These are phyloP conservation scores for Dermochelys coriacea DNA, from an alignment of 2,797 vertebrate species.

Conservation along the genomic window DNA sequence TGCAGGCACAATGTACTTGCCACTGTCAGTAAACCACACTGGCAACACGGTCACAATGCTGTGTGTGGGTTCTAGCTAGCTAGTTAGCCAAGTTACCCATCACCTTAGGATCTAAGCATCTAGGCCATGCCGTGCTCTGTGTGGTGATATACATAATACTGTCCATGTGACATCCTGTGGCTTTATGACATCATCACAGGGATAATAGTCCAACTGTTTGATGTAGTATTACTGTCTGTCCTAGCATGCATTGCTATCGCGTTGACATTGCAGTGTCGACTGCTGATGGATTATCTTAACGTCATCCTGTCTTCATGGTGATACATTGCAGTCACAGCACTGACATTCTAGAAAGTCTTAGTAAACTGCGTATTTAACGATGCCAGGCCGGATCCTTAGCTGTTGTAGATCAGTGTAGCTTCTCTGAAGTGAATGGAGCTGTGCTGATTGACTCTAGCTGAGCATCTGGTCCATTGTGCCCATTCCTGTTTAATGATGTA, in stretches of 20 bases:
- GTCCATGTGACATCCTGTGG: background rate
- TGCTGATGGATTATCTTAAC: rapidly evolving
- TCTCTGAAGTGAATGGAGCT: constrained; percentile 1
- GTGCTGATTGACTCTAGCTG: rapidly evolving
- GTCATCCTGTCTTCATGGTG: rapidly evolving
- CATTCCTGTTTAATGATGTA: background rate
- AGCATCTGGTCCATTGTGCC: background rate
- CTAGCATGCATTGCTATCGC: rapidly evolving
- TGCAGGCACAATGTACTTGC: background rate
- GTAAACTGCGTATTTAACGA: constrained; percentile 36
- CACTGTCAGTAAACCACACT: background rate
- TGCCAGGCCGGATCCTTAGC: background rate
- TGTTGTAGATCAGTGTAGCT: constrained; percentile 25
- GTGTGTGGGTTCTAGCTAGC: background rate
- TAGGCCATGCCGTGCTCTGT: background rate
- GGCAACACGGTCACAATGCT: background rate
- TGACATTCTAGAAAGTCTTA: background rate
- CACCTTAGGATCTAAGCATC: background rate
- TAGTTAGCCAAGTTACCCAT: background rate
- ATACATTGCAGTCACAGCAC: background rate
- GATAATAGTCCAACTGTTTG: background rate
- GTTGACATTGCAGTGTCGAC: rapidly evolving
- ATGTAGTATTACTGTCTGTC: rapidly evolving
- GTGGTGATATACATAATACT: background rate
- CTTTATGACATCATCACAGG: background rate